Conservation (phyloP, 2,113 vertebrate species). For the Boleophthalmus pectinirostris region DNA sequence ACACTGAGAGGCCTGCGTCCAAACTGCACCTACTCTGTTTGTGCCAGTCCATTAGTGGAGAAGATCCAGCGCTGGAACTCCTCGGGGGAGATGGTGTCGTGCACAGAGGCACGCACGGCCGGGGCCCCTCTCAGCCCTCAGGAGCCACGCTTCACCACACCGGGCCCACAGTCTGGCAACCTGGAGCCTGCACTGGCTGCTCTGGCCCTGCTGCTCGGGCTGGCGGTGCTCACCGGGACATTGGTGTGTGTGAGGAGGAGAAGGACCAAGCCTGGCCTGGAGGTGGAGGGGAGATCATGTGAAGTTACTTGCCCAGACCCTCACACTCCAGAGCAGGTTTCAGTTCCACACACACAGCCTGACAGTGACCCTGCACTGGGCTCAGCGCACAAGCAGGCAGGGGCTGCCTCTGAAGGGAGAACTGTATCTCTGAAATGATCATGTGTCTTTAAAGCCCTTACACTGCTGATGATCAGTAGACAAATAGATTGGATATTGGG, state of each 20-base stretch:
- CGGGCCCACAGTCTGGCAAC: slow-evolving; percentile 75
- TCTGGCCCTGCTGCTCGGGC: slow-evolving; percentile 71
- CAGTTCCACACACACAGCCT: slow-evolving; percentile 71
- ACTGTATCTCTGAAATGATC: slow-evolving; percentile 79
- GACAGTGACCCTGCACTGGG: slow-evolving; percentile 59
- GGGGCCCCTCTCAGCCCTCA: slow-evolving; percentile 64
- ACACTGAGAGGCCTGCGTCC: slow-evolving; percentile 85
- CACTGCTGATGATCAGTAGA: slow-evolving; percentile 76
- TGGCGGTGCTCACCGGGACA: slow-evolving; percentile 56
- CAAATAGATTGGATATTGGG: slow-evolving; percentile 4
- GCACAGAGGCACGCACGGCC: slow-evolving; percentile 81
- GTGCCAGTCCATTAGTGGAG: slow-evolving; percentile 82
- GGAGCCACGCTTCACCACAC: slow-evolving; percentile 69
- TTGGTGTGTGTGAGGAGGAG: slow-evolving; percentile 77
- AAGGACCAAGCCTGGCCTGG: slow-evolving; percentile 76
- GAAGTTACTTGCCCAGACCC: slow-evolving; percentile 79
- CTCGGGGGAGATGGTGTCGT: slow-evolving; percentile 71
- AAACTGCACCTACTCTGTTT: slow-evolving; percentile 89
- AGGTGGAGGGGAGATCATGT: slow-evolving; percentile 75
- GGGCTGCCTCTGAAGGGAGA: slow-evolving; percentile 86
- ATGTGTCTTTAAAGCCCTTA: slow-evolving; percentile 79
- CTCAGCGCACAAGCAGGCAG: slow-evolving; percentile 52
- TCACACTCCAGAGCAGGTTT: slow-evolving; percentile 83
- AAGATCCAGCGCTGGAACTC: slow-evolving; percentile 48
- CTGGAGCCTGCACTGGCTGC: slow-evolving; percentile 77